Percentiles rank a stretch among this genome's conserved stretches.
Evolutionary conservation across 23 tunicate genomes (phyloP).

Genomic region (Phallusia fumigata): DNA sequence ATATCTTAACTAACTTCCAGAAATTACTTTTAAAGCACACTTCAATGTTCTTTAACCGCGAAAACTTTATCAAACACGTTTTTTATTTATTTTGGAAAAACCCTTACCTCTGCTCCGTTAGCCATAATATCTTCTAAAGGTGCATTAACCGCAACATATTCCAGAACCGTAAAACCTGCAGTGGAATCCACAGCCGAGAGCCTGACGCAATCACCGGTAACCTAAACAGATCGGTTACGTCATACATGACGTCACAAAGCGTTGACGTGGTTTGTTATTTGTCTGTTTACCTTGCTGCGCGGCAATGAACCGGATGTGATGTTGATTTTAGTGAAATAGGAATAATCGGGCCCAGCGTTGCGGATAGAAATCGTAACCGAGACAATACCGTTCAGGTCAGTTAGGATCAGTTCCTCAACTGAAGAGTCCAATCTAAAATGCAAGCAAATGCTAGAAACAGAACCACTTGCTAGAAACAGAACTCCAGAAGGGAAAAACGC

Average conservation of each 20-base stretch:
- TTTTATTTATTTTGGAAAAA: no score
- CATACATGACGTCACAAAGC: neutral
- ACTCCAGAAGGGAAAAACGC: no score
- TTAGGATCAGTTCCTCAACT: conserved; percentile 1
- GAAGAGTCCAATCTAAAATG: conserved; percentile 16
- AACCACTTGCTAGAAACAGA: no score
- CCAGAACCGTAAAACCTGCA: conserved; percentile 19
- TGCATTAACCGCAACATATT: neutral
- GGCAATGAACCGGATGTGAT: conserved; percentile 37
- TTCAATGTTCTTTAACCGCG: no score
- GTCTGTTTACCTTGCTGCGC: conserved; percentile 18
- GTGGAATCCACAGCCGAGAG: conserved; percentile 27
- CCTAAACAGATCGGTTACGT: neutral
- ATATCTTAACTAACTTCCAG: no score
- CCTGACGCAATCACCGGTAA: conserved; percentile 23
- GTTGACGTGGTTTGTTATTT: neutral
- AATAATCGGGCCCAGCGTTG: conserved; percentile 43
- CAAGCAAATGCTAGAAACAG: neutral
- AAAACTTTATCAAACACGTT: no score
- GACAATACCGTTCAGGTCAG: neutral
- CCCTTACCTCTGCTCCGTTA: neutral
- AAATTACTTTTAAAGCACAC: no score
- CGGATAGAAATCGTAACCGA: conserved; percentile 8
- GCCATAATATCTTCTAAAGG: conserved; percentile 21
- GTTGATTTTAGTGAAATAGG: conserved; percentile 39